phyloP scores from a whole-genome alignment of 2,113 vertebrate species.

The Recurvirostra avosetta region DNA sequence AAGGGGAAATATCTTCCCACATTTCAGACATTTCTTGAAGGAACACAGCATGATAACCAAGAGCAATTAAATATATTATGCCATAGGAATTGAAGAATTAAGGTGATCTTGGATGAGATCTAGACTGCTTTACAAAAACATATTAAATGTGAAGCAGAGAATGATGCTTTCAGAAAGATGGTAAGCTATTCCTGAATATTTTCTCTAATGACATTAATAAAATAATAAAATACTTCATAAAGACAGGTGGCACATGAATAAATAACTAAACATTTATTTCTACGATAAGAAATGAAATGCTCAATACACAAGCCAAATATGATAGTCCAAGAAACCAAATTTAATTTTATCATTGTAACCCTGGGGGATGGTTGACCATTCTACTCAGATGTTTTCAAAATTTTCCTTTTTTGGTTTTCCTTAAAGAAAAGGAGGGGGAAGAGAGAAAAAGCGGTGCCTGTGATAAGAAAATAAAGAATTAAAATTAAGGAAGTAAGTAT shows the following conservation, averaged over 20 bases:
- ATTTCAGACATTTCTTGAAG: neutral
- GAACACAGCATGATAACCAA: neutral
- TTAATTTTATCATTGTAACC: neutral
- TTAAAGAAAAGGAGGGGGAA: neutral
- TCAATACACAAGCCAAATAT: neutral
- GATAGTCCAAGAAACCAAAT: neutral
- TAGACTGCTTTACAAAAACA: neutral
- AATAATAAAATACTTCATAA: neutral
- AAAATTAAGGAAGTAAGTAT: neutral
- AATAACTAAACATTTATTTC: slow-evolving; percentile 19
- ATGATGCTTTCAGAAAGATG: neutral
- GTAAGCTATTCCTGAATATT: neutral
- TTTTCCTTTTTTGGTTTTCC: neutral
- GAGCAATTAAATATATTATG: neutral
- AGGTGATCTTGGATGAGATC: neutral
- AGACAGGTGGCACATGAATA: neutral
- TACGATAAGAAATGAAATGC: neutral
- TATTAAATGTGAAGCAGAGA: neutral
- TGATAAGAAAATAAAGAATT: neutral
- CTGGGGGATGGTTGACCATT: neutral
- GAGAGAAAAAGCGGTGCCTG: neutral
- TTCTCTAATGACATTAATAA: neutral
- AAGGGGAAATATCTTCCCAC: neutral
- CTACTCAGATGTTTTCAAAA: neutral
- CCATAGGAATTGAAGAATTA: neutral